A percentile compares a stretch with the other conserved stretches of the same genome.
Evolutionary conservation across 64 coral and sea anemone species (phyloP).

Genomic region (Astreopora myriophthalma): DNA sequence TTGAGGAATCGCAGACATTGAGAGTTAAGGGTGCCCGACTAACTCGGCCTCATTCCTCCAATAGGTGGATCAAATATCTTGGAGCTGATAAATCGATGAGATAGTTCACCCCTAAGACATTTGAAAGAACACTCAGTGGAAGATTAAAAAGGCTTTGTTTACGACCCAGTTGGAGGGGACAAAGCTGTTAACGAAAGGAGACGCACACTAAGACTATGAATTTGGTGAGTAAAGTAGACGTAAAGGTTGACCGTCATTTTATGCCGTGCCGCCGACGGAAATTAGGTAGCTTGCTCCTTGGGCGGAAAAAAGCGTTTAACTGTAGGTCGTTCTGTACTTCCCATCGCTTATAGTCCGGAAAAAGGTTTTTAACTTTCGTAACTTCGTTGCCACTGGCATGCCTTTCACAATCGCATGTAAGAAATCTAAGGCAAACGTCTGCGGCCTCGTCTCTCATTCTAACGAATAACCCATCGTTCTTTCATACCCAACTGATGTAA

Average conservation of each 20-base stretch:
- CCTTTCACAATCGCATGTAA: background rate
- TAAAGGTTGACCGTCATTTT: background rate
- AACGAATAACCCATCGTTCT: no score
- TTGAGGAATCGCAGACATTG: slow-evolving; percentile 3
- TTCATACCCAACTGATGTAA: no score
- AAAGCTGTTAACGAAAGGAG: slow-evolving; percentile 20
- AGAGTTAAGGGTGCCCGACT: background rate
- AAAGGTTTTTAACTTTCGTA: background rate
- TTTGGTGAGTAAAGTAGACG: background rate
- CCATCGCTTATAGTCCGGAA: background rate
- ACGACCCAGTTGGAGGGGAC: slow-evolving; percentile 13
- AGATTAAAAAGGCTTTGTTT: slow-evolving; percentile 35
- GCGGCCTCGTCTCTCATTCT: no score
- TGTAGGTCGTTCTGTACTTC: background rate
- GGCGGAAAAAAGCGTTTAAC: background rate
- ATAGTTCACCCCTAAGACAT: slow-evolving; percentile 43
- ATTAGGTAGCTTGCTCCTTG: background rate
- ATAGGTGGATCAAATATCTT: slow-evolving; percentile 26
- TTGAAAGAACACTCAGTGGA: slow-evolving; percentile 19
- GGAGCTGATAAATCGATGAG: slow-evolving; percentile 35
- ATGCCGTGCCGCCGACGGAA: background rate
- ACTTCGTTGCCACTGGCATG: background rate
- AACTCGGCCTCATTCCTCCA: background rate
- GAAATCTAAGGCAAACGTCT: no score
- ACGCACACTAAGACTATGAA: background rate